These are phyloP conservation scores for Patella vulgata DNA, from an alignment of 1,140 invertebrate genomes.

Conservation along the genomic window DNA sequence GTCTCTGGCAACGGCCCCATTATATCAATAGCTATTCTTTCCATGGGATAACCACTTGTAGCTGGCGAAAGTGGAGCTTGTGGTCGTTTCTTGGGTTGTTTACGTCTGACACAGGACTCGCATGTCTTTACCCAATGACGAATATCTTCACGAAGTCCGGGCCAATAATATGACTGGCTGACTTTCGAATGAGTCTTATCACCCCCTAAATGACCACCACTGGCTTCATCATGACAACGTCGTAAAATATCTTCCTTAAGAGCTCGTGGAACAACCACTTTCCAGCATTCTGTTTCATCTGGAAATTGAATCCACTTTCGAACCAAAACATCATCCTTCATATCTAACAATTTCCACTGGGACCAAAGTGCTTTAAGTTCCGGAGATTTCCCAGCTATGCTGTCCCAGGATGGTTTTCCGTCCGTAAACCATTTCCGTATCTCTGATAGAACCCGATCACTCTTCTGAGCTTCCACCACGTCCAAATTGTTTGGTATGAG, in stretches of 20 bases:
- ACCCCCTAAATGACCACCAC: conserved; percentile 6
- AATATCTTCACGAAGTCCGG: background rate
- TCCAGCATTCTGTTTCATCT: conserved; percentile 1
- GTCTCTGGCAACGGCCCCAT: conserved; percentile 38
- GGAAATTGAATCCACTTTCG: conserved; percentile 6
- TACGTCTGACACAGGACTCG: conserved; percentile 1
- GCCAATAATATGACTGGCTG: conserved; percentile 5
- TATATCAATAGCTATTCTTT: conserved; percentile 38
- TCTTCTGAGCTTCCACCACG: too few species aligned
- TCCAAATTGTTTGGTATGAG: too few species aligned
- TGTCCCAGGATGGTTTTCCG: too few species aligned
- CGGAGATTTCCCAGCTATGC: too few species aligned
- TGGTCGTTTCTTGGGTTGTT: background rate
- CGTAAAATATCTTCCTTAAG: background rate
- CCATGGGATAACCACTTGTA: conserved; percentile 17
- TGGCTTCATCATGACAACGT: background rate
- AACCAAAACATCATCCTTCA: background rate
- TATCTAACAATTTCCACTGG: conserved; percentile 13
- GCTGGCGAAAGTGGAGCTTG: conserved; percentile 14
- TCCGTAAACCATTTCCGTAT: too few species aligned
- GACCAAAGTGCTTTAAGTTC: conserved; percentile 18
- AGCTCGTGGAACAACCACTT: background rate
- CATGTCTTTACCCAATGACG: background rate
- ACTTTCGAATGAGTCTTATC: conserved; percentile 3
- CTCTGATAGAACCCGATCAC: too few species aligned